Evolutionary conservation across 2,797 vertebrate species (phyloP), one percentile per base, ranked within the genome.

Genomic region (Novumbra hubbsi): DNA sequence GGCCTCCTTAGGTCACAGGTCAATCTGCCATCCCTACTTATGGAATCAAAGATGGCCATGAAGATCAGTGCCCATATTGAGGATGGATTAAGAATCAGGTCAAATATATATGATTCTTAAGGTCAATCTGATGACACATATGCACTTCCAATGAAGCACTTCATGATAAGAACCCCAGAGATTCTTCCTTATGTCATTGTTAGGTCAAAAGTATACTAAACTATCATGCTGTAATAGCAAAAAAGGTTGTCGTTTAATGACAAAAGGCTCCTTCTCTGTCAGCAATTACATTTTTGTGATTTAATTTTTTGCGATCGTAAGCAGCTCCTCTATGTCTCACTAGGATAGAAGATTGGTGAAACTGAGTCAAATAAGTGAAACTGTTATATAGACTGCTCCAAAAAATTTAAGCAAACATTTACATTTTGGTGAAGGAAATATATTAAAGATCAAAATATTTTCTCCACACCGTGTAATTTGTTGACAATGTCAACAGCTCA

Each of bases 311-410:
- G 48, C 63, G 14, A n/a, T 16, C n/a, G 77, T 79, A 48, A 64
- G 50, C 69, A 72, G 75, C 48, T 69, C 52, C 78, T 74, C 34
- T 38, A 38, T 68, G 62, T 75, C 73, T 49, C 72, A 73, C 72
- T 69, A 75, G 55, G 68, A 68, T 60, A 32, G 41, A 69, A 28
- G 34, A 30, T 45, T 27, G 50, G 55, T 9, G 16, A 52, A 62
- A 30, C 34, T 12, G 27, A n/a, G 70, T 48, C 45, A 50, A 74
- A 63, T 74, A n/a, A n/a, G n/a, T n/a, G n/a, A n/a, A n/a, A n/a
- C n/a, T n/a, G n/a, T n/a, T n/a, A n/a, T n/a, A n/a, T n/a, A n/a
- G n/a, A n/a, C n/a, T n/a, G n/a, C n/a, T n/a, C n/a, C n/a, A n/a
- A n/a, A n/a, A n/a, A n/a, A n/a, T n/a, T n/a, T n/a, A n/a, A n/a